Evolutionary conservation across 2,888 invertebrate genomes (phyloP).

Genomic region (Diaphora mendica): DNA sequence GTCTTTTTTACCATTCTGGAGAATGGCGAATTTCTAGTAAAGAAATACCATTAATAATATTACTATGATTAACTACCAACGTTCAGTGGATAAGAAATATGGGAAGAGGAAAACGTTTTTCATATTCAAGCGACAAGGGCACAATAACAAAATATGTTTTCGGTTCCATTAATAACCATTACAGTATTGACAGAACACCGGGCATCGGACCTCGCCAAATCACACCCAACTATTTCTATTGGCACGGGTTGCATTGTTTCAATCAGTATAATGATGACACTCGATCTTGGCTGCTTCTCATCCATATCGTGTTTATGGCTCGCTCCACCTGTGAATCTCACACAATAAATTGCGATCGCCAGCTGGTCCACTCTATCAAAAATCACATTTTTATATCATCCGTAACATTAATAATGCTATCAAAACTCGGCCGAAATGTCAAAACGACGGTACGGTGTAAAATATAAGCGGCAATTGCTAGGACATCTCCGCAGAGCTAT

Average conservation of each 20-base stretch:
- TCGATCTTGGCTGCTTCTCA: constrained; percentile 60
- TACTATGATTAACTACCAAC: constrained; percentile 35
- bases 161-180: constrained; percentile 46
- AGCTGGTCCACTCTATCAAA: constrained; percentile 78
- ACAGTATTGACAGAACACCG: constrained; percentile 72
- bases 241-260: constrained; percentile 72
- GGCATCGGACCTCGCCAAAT: constrained; percentile 65
- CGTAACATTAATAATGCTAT: constrained; percentile 79
- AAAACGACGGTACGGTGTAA: constrained; percentile 78
- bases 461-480: constrained; percentile 81
- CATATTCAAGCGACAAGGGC: constrained; percentile 40
- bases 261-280: constrained; percentile 58
- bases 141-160: constrained; percentile 50
- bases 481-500: constrained; percentile 82
- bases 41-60: constrained; percentile 33
- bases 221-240: constrained; percentile 76
- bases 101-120: constrained; percentile 40
- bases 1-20: constrained; percentile 20
- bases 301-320: constrained; percentile 55
- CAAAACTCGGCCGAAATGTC: constrained; percentile 76
- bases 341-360: constrained; percentile 74
- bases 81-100: constrained; percentile 34
- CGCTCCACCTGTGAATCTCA: constrained; percentile 64
- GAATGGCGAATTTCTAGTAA: constrained; percentile 27
- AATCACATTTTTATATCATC: constrained; percentile 79